These are phyloP conservation scores for Syritta pipiens DNA, from an alignment of 2,888 invertebrate species.

Conservation along the genomic window DNA sequence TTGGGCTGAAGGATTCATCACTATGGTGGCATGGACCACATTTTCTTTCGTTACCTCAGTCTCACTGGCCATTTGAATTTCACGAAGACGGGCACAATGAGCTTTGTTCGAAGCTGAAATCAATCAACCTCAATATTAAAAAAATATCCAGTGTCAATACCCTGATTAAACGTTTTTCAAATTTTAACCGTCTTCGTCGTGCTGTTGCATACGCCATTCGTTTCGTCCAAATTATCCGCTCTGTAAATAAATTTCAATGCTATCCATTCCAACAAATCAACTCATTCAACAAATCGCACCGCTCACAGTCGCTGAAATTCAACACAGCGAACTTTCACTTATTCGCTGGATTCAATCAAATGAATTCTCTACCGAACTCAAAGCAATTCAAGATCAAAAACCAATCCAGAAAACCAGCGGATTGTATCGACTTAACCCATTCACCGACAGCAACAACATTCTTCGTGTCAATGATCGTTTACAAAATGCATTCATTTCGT, in stretches of 20 bases:
- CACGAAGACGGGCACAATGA: background rate
- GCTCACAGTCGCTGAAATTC: conserved; percentile 14
- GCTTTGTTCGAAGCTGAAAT: no score
- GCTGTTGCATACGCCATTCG: no score
- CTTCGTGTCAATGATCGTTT: conserved; percentile 16
- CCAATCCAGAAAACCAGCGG: conserved; percentile 2
- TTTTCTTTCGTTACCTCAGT: background rate
- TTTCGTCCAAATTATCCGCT: no score
- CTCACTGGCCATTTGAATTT: background rate
- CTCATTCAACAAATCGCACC: no score
- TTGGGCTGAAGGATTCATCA: background rate
- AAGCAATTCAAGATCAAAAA: no score
- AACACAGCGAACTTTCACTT: conserved; percentile 8
- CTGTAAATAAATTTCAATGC: no score
- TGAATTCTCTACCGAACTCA: conserved; percentile 1
- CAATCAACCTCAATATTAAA: no score
- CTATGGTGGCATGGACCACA: conserved; percentile 7
- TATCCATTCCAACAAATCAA: no score
- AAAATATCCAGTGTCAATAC: no score
- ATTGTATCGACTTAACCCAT: conserved; percentile 14
- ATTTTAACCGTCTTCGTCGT: conserved; percentile 1
- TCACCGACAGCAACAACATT: conserved; percentile 6
- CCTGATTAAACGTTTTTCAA: no score
- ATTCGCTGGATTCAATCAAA: conserved; percentile 10
- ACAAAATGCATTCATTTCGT: no score